phyloP scores from a whole-genome alignment of 2,888 invertebrate genomes.

The Parelbella ahira region DNA sequence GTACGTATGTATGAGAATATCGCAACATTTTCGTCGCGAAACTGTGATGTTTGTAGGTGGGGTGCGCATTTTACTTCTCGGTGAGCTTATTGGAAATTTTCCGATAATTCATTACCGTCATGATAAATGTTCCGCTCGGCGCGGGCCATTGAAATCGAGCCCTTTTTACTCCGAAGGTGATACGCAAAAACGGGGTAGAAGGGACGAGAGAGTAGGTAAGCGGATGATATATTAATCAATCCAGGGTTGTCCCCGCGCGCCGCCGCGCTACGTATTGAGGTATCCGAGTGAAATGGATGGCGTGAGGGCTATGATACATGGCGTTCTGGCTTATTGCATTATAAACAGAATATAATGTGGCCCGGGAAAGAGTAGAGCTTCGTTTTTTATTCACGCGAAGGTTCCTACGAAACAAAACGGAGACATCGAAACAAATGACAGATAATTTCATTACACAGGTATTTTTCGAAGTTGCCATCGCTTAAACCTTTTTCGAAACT shows the following conservation, averaged over 20 bases:
- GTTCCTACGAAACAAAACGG: not conserved
- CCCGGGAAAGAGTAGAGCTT: not conserved
- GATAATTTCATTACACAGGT: too few species aligned
- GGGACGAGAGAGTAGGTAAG: slow-evolving; percentile 55
- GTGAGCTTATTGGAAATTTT: slow-evolving; percentile 61
- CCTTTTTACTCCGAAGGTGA: slow-evolving; percentile 75
- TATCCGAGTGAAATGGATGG: slow-evolving; percentile 38
- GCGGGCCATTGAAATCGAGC: slow-evolving; percentile 66
- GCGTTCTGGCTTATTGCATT: slow-evolving; percentile 21
- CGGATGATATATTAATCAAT: slow-evolving; percentile 74
- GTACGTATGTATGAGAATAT: too few species aligned
- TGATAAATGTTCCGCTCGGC: slow-evolving; percentile 73
- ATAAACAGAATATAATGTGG: not conserved
- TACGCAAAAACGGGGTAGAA: slow-evolving; percentile 75
- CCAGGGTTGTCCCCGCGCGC: slow-evolving; percentile 55
- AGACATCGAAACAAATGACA: too few species aligned
- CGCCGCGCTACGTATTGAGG: slow-evolving; percentile 50
- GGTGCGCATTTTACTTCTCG: slow-evolving; percentile 31
- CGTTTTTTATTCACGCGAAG: not conserved
- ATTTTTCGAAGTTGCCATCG: too few species aligned
- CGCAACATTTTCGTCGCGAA: too few species aligned
- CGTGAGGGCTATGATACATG: slow-evolving; percentile 29
- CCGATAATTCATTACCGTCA: slow-evolving; percentile 76
- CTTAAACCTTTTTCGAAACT: too few species aligned
- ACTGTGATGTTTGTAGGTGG: too few species aligned